These are phyloP conservation scores for Oscheius myriophilus DNA, from an alignment of 2,888 invertebrate species.

Conservation along the genomic window DNA sequence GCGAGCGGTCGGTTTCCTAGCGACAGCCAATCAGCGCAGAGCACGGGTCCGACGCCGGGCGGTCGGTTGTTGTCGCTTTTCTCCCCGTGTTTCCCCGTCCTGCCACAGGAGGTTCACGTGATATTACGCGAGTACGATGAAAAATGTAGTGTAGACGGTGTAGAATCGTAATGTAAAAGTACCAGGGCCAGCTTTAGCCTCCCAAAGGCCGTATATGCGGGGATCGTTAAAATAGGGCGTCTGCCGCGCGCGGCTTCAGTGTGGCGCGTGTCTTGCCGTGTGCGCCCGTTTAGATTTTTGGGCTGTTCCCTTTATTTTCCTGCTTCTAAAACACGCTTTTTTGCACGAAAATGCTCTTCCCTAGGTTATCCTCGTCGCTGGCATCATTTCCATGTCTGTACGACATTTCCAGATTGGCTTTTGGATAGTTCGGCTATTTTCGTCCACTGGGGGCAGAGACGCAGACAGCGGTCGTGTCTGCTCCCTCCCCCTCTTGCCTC, in stretches of 20 bases:
- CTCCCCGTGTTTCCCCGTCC: constrained; percentile 6
- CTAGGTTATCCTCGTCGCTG: not conserved
- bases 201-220: constrained; percentile 1
- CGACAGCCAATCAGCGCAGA: constrained; percentile 25
- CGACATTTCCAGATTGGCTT: constrained; percentile 9
- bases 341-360: not conserved
- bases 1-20: constrained; percentile 17
- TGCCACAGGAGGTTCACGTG: constrained; percentile 5
- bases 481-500: not conserved
- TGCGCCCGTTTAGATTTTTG: constrained; percentile 13
- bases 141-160: constrained; percentile 1
- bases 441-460: constrained; percentile 12
- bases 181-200: not conserved
- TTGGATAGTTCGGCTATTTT: constrained; percentile 13
- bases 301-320: constrained; percentile 1
- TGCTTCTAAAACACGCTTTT: constrained; percentile 1
- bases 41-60: constrained; percentile 3
- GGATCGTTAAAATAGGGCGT: constrained; percentile 26
- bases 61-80: constrained; percentile 24
- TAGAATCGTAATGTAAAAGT: not conserved
- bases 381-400: constrained; percentile 4
- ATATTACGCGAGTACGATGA: constrained; percentile 5
- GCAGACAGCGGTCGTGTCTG: constrained; percentile 12
- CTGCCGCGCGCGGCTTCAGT: constrained; percentile 26
- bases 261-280: constrained; percentile 9